Evolutionary conservation across 2,888 invertebrate genomes (phyloP).

Genomic region (Malthinus seriepunctatus): DNA sequence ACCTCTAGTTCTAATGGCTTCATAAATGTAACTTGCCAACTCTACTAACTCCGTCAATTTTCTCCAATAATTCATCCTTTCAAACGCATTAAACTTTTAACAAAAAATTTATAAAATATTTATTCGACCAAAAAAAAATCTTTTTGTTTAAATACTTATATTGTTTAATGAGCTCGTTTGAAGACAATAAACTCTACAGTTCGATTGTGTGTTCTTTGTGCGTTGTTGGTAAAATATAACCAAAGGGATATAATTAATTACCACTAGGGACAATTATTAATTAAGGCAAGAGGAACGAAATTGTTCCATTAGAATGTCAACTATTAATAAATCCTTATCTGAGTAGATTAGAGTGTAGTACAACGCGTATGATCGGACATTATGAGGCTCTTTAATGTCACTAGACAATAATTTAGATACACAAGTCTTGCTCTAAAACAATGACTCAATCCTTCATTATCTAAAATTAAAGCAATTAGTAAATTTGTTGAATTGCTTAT

Average conservation of each 20-base stretch:
- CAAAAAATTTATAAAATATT: too few species aligned
- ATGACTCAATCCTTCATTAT: conserved; percentile 15
- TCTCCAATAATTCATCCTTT: too few species aligned
- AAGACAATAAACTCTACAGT: not conserved
- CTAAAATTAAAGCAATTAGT: not conserved
- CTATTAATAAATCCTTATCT: conserved; percentile 29
- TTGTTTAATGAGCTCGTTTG: not conserved
- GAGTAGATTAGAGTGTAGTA: conserved; percentile 29
- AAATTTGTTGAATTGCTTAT: conserved; percentile 16
- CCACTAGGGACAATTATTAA: conserved; percentile 26
- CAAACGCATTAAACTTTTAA: too few species aligned
- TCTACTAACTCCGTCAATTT: too few species aligned
- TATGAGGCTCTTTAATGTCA: conserved; percentile 27
- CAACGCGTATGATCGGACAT: conserved; percentile 27
- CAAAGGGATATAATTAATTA: conserved; percentile 27
- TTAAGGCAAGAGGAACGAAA: conserved; percentile 25
- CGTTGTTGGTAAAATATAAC: conserved; percentile 16
- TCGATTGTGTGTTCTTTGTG: conserved; percentile 8
- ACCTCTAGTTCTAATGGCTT: not conserved
- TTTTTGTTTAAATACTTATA: too few species aligned
- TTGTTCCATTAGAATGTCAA: conserved; percentile 30
- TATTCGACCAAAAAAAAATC: too few species aligned
- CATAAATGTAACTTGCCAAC: not conserved
- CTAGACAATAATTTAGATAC: conserved; percentile 23
- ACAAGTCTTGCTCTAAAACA: conserved; percentile 16